Evolutionary conservation across 1,140 invertebrate genomes (phyloP).

Genomic region (Whitmania pigra): DNA sequence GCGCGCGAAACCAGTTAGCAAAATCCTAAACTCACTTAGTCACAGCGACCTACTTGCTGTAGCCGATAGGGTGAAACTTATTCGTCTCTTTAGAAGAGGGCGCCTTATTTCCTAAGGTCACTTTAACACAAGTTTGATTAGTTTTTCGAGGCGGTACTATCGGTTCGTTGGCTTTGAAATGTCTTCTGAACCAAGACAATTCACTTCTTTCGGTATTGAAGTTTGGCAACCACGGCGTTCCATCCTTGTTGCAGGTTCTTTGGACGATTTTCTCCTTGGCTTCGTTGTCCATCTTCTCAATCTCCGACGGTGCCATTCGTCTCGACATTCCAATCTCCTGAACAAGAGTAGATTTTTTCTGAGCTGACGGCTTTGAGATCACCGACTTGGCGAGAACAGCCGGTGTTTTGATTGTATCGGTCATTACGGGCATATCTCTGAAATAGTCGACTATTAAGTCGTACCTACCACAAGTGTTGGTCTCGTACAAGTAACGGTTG

Average conservation of each 20-base stretch:
- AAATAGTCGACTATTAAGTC: neutral
- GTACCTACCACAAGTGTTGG: neutral
- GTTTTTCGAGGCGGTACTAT: neutral
- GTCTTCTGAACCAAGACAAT: constrained; percentile 7
- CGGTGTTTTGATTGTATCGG: neutral
- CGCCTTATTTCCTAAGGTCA: neutral
- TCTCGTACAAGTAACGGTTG: constrained; percentile 8
- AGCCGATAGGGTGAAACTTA: too few species aligned
- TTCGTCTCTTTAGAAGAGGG: neutral
- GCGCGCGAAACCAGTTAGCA: too few species aligned
- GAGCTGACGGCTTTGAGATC: neutral
- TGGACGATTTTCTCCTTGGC: neutral
- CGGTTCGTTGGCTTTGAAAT: constrained; percentile 6
- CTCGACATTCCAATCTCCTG: neutral
- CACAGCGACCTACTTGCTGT: too few species aligned
- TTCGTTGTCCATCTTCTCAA: neutral
- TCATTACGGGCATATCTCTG: neutral
- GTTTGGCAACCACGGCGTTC: neutral
- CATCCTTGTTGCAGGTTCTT: constrained; percentile 6
- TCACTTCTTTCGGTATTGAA: neutral
- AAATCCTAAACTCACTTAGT: too few species aligned
- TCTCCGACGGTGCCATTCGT: neutral
- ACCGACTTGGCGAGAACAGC: neutral
- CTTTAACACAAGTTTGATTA: neutral
- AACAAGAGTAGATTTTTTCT: constrained; percentile 5